Evolutionary conservation across 2,888 invertebrate species (phyloP).

Genomic region (Thereva unica): DNA sequence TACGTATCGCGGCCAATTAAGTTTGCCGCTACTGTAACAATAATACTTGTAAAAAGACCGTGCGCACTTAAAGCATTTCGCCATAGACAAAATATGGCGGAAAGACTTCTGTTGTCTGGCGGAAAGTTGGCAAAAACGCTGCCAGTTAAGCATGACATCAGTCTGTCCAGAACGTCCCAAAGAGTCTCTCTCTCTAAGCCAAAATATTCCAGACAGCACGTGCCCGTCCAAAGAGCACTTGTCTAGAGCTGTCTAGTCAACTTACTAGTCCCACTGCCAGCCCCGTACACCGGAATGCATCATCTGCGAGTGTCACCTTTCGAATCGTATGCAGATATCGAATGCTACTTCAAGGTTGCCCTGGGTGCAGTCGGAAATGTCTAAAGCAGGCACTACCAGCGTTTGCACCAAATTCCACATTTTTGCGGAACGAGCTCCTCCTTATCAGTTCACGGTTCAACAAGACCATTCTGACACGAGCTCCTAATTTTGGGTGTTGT

Average conservation of each 20-base stretch:
- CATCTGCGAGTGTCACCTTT: no score
- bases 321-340: no score
- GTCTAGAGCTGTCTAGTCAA: background rate
- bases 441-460: no score
- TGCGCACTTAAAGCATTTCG: background rate
- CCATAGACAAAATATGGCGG: background rate
- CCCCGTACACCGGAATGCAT: no score
- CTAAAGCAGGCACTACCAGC: no score
- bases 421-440: no score
- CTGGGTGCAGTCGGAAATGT: no score
- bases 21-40: conserved; percentile 10
- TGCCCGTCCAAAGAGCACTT: conserved; percentile 27
- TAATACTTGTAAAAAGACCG: no score
- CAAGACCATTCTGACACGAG: no score
- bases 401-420: no score
- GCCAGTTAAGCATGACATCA: conserved; percentile 19
- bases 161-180: background rate
- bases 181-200: no score
- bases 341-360: no score
- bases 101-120: conserved; percentile 11
- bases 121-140: background rate
- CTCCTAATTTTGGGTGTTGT: background rate
- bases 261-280: background rate
- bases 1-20: conserved; percentile 25
- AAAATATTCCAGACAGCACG: conserved; percentile 2